Evolutionary conservation across 2,797 vertebrate species (phyloP), one percentile per base, ranked within the genome.

Genomic region (Protonibea diacanthus): DNA sequence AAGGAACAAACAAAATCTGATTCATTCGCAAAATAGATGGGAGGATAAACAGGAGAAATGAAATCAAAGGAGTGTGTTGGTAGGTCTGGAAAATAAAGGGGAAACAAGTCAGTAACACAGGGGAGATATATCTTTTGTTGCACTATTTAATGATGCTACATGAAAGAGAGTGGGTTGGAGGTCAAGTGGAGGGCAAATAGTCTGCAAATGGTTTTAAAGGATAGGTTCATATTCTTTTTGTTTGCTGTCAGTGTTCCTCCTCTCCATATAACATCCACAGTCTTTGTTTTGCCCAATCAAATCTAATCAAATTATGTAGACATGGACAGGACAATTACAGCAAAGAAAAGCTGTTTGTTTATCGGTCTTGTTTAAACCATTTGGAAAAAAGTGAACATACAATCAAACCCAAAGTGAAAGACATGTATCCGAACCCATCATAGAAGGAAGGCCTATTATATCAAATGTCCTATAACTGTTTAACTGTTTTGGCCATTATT

Each of bases 21-120:
- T 66, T 76, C 74, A 51, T 11, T 17, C 6, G 56, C 74, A 78
- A 17, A 40, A 72, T 52, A 23, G 62, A 76, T 52, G 15, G 2
- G 12, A 61, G 18, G 55, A 70, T 47, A 15, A 55, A 48, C 4
- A 53, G 27, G 23, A 58, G 12, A 23, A 47, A 63, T 38, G 1
- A 12, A 58, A 76, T 44, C 40, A 68, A 53, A 33, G 53, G 18
- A 8, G 27, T 61, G 21, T 61, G 33, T 42, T 63, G 23, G 10
- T 59, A 25, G 6, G 20, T 47, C 27, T 55, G 13, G 10, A 64
- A 55, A 73, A 71, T 44, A 38, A 33, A 15, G 23, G 25, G 18
- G 48, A 62, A 63, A 48, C 20, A 63, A 55, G 20, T 29, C 40
- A 21, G 44, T 42, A 62, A 49, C 40, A 48, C 14, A 15, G 8